Evolutionary conservation across 2,113 vertebrate genomes (phyloP), one percentile per base, ranked within the genome.

Genomic region (Myotis brandtii): DNA sequence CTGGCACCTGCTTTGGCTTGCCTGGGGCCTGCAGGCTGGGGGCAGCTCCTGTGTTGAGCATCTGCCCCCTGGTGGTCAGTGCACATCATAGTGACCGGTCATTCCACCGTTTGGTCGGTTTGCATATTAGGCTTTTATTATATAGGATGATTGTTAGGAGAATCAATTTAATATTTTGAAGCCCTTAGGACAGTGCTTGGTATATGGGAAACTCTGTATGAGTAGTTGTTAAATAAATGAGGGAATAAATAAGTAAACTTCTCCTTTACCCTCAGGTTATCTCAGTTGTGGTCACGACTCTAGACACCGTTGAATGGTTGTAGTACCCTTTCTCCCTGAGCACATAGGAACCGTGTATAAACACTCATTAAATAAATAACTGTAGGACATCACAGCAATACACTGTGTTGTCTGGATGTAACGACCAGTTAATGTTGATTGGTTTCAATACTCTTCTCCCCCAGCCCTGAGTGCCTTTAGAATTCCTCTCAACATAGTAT

Each of bases 191-290:
- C 25, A 34, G 34, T 66, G 8, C n/a, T n/a, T 79, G 34, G 14
- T 52, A 50, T 34, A n/a, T 79, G 72, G 52, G 82, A 81, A 80
- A 86, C 30, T n/a, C 54, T 62, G 6, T 17, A 27, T 52, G 43
- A 91, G 43, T 52, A 73, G 48, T 9, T 56, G 27, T 85, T 85
- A 79, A 70, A 64, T 64, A 34, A 20, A 50, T 70, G 59, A 67
- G 7, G 52, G 23, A 64, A 73, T 73, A 86, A 77, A 93, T 52
- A 86, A 72, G 54, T 37, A 77, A 30, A 62, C n/a, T 70, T n/a
- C 9, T 62, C 10, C 54, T 82, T 81, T 14, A 73, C 76, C 27
- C 59, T 88, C 32, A 34, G 52, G 50, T 72, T 72, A 77, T 56
- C 48, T 54, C 59, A 64, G 40, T 80, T 70, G 40, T 81, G n/a